Evolutionary conservation across 2,888 invertebrate species (phyloP).

Genomic region (Coelopa pilipes): DNA sequence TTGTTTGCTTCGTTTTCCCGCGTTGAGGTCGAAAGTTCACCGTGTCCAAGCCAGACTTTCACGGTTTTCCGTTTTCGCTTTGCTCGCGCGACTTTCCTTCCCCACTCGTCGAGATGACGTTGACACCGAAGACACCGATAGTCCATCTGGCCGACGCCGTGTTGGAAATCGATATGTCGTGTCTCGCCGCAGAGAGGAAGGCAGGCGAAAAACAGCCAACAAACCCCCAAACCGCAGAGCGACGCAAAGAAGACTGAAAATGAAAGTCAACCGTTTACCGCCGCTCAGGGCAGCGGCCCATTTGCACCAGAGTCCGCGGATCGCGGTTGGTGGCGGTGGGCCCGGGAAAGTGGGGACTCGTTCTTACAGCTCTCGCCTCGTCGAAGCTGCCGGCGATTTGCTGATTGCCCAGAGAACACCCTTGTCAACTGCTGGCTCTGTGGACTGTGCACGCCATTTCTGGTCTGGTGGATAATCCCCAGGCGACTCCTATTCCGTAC

Average conservation of each 20-base stretch:
- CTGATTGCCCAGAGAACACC: too few relatives aligned
- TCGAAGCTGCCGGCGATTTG: too few relatives aligned
- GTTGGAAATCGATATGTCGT: background rate
- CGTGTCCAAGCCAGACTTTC: background rate
- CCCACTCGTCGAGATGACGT: too few relatives aligned
- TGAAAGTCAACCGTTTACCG: background rate
- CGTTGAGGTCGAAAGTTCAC: background rate
- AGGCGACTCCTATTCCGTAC: too few relatives aligned
- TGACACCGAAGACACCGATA: constrained; percentile 11
- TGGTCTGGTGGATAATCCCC: too few relatives aligned
- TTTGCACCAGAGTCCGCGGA: background rate
- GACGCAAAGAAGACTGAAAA: background rate
- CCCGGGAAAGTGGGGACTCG: background rate
- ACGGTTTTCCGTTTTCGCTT: background rate
- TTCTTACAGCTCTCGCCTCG: too few relatives aligned
- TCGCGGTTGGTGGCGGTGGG: background rate
- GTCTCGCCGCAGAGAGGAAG: background rate
- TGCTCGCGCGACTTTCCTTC: too few relatives aligned
- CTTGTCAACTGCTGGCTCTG: too few relatives aligned
- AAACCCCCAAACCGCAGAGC: too few relatives aligned
- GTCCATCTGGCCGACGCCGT: background rate
- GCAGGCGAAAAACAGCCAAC: background rate
- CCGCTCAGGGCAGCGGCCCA: background rate
- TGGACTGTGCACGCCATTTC: too few relatives aligned
- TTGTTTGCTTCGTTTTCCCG: background rate